Evolutionary conservation across 2,888 invertebrate species (phyloP), one percentile per base, ranked within the genome.

Genomic region (Tridacna crocea): DNA sequence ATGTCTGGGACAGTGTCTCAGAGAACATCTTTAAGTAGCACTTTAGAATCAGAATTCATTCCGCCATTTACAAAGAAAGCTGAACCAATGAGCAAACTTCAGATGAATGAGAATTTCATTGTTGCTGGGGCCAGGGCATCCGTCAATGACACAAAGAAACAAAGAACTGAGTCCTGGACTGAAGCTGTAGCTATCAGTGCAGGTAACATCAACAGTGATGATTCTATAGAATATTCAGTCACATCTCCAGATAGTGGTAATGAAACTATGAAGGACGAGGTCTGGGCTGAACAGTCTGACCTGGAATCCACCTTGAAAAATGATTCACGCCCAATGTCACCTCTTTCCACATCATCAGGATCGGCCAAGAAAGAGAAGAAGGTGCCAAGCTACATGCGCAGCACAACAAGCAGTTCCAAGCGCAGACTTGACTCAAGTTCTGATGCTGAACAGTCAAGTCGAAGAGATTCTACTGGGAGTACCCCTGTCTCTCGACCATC

Each of bases 21-120:
- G 76, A 87, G 94, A 63, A 94, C 93, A 0, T 94, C 94, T 10
- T 89, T 94, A 82, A 93, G 92, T 84, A 94, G 94, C 82, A 93
- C 92, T 0, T 83, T 93, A 26, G 94, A 94, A 72, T 91, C 92
- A 11, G 92, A 93, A 70, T 85, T 92, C 19, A 87, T 89, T 0
- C 88, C 90, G 12, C 87, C 76, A 10, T 75, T 88, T 26, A 68
- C 85, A 27, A 86, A 91, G 58, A 89, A 89, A 66, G 46, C 70
- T 10, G 85, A 85, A 55, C 79, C 77, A 51, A 81, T 84, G 83
- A 80, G 72, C 55, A 86, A 84, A 76, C 77, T 84, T 36, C 86
- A 86, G 65, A 84, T 86, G 19, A 86, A 84, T 72, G 87, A 87
- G 72, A 88, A 85, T 61, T 87, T 88, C 13, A 88, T 88, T 36